Evolutionary conservation across 2,797 vertebrate species (phyloP), one percentile per base, ranked within the genome.

Genomic region (Syngnathus acus): DNA sequence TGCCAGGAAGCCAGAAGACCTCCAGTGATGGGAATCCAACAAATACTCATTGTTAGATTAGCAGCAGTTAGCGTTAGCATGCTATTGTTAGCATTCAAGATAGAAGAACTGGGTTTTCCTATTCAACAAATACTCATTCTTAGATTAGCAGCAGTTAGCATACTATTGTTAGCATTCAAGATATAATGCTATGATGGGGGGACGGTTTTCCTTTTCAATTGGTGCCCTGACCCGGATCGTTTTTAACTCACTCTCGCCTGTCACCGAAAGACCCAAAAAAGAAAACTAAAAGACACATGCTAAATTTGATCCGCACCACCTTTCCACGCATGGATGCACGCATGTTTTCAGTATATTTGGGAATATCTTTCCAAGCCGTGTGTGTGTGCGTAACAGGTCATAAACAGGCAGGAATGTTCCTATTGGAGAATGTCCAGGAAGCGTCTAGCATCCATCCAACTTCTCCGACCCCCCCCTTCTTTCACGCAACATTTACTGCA

Each of bases 381-480:
- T 72, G 76, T 74, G 76, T 80, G 80, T 72, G 75, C 73, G 84
- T 73, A 85, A 89, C 85, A 87, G 89, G 82, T 89, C 87, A 88
- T 89, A 90, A 92, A 91, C 86, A 86, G 73, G 71, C 82, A 87
- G 88, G 86, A 90, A 89, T 89, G 85, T 90, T 89, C 88, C 82
- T 81, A 88, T 84, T 89, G 87, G 87, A 84, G 60, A 70, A 73
- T 79, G 78, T 89, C 84, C 84, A 82, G 80, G 75, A 84, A 84
- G 82, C 73, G 73, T 67, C 75, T 68, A 79, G 78, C 88, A 89
- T 89, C 86, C 85, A 85, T 80, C 84, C 32, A 32, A 32, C 32
- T 32, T 80, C 83, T 76, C 70, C 77, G 80, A 83, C 82, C 75
- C 66, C 82, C 82, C 66, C 81, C 10, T 23, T 10, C 6, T 1